Percentiles rank a stretch among this genome's conserved stretches.
phyloP scores from a whole-genome alignment of 2,113 vertebrate species.

The Erpornis zantholeuca region DNA sequence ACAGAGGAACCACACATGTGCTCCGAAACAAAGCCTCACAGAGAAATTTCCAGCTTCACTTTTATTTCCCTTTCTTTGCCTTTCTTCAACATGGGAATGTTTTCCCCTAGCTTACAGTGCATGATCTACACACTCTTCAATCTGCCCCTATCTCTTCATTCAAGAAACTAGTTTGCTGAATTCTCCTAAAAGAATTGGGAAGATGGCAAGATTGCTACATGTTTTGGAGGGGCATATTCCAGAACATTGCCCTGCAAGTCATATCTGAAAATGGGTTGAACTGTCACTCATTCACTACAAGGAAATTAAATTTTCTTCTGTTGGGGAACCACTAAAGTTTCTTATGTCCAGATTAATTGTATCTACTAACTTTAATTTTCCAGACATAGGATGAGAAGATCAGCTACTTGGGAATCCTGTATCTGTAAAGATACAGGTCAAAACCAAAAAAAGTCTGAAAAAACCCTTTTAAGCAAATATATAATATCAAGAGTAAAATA shows the following conservation, averaged over 20 bases:
- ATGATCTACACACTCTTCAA: neutral
- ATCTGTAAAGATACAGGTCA: neutral
- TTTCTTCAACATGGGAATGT: neutral
- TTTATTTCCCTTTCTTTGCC: neutral
- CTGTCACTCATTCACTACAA: neutral
- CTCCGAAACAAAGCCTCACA: neutral
- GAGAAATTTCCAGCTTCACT: neutral
- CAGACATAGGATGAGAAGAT: neutral
- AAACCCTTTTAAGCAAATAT: fast-evolving
- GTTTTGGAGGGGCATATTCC: neutral
- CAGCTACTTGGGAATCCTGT: neutral
- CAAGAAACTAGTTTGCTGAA: neutral
- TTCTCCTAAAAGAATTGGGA: neutral
- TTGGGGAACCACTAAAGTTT: neutral
- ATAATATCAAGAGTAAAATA: neutral
- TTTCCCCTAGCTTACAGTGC: neutral
- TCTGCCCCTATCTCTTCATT: neutral
- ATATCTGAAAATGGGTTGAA: neutral
- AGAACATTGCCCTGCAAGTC: neutral
- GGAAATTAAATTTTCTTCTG: neutral
- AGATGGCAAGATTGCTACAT: neutral
- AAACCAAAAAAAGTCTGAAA: neutral
- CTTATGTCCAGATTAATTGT: neutral
- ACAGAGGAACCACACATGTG: neutral
- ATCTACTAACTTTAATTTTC: neutral